Conservation (phyloP, 2,888 invertebrate genomes). For the Drosophila borealis region DNA sequence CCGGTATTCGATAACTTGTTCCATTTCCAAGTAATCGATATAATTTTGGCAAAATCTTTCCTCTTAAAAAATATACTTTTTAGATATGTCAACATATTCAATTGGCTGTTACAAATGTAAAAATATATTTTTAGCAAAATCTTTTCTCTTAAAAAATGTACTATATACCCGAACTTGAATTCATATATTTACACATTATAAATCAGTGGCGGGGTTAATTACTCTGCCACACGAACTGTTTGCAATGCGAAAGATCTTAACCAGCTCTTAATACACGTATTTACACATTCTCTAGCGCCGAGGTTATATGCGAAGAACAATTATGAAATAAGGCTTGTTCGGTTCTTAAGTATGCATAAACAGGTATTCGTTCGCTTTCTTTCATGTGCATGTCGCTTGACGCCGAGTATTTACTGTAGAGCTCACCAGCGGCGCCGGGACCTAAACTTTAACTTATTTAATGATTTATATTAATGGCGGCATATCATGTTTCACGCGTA, state of each 20-base stretch:
- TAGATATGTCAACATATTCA: no score
- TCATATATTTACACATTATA: conserved; percentile 9
- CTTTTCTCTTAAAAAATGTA: no score
- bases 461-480: conserved; percentile 83
- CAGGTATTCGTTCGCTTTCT: conserved; percentile 30
- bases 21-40: no score
- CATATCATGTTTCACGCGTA: conserved; percentile 83
- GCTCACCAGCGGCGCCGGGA: conserved; percentile 50
- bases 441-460: conserved; percentile 70
- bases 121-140: not conserved
- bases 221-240: not conserved
- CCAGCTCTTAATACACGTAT: not conserved
- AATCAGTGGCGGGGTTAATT: not conserved
- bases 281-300: conserved; percentile 1
- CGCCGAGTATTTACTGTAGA: conserved; percentile 39
- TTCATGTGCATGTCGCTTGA: conserved; percentile 43
- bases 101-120: no score
- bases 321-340: conserved; percentile 17
- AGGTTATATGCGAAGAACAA: conserved; percentile 4
- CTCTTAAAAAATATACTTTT: no score
- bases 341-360: conserved; percentile 26
- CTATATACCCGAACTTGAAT: not conserved
- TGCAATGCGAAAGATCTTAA: not conserved
- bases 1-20: no score
- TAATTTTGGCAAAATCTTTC: no score